phyloP scores from a whole-genome alignment of 2,797 vertebrate genomes.

The Galago senegalensis region DNA sequence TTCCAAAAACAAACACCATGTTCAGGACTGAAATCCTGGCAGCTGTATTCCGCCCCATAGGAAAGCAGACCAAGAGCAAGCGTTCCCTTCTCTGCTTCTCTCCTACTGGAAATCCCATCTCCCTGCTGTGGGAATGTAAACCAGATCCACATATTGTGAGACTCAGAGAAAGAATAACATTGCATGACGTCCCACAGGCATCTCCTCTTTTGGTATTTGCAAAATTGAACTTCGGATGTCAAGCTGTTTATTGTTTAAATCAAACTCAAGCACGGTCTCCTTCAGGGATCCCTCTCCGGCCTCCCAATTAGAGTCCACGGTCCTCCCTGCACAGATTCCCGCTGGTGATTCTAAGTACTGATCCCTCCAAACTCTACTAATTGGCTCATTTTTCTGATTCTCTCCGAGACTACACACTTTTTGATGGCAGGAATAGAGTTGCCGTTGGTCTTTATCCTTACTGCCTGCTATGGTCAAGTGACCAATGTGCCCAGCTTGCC shows the following conservation, averaged over 20 bases:
- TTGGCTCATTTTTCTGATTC: background rate
- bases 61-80: background rate
- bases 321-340: background rate
- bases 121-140: background rate
- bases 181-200: background rate
- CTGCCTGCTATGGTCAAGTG: background rate
- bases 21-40: background rate
- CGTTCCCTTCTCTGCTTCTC: background rate
- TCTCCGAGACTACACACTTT: background rate
- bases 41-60: background rate
- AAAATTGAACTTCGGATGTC: background rate
- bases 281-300: background rate
- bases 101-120: background rate
- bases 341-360: background rate
- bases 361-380: background rate
- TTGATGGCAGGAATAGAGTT: background rate
- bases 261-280: background rate
- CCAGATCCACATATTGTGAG: background rate
- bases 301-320: background rate
- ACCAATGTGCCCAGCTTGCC: background rate
- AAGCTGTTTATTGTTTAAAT: background rate
- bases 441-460: background rate
- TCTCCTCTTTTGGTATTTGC: background rate
- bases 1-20: background rate
- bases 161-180: background rate